Conservation (phyloP, 92 coral and sea anemone genomes). For the Heteractis magnifica region DNA sequence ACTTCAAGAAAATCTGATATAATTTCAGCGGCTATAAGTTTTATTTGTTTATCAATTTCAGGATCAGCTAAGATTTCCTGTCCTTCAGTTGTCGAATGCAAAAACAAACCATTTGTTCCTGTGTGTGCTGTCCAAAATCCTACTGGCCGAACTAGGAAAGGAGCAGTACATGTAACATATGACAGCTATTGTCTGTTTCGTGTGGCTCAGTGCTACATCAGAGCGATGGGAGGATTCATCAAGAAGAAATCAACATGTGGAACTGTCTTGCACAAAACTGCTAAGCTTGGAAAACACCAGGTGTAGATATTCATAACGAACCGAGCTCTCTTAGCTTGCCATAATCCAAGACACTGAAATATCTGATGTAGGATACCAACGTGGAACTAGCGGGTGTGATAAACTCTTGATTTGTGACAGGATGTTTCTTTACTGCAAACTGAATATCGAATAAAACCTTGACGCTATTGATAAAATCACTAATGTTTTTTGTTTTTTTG, state of each 20-base stretch:
- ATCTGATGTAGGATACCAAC: too few relatives aligned
- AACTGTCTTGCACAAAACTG: not conserved
- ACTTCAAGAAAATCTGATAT: too few relatives aligned
- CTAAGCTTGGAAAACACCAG: not conserved
- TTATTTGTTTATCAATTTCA: not conserved
- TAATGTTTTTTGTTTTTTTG: too few relatives aligned
- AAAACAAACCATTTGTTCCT: not conserved
- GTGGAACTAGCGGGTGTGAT: too few relatives aligned
- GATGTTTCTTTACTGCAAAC: too few relatives aligned
- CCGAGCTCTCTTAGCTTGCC: not conserved
- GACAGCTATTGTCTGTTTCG: constrained; percentile 6
- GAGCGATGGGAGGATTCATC: not conserved
- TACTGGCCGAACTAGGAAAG: not conserved
- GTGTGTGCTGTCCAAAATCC: constrained; percentile 12
- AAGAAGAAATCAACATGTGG: constrained; percentile 22
- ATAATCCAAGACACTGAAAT: not conserved
- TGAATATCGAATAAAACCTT: too few relatives aligned
- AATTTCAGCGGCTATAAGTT: too few relatives aligned
- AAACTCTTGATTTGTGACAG: too few relatives aligned
- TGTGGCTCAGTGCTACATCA: not conserved
- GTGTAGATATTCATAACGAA: not conserved
- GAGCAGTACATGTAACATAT: not conserved
- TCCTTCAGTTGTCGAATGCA: not conserved
- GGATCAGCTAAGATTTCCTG: not conserved
- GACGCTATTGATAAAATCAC: too few relatives aligned